Conservation (phyloP, 2,113 vertebrate species). For the Zosterops borbonicus region DNA sequence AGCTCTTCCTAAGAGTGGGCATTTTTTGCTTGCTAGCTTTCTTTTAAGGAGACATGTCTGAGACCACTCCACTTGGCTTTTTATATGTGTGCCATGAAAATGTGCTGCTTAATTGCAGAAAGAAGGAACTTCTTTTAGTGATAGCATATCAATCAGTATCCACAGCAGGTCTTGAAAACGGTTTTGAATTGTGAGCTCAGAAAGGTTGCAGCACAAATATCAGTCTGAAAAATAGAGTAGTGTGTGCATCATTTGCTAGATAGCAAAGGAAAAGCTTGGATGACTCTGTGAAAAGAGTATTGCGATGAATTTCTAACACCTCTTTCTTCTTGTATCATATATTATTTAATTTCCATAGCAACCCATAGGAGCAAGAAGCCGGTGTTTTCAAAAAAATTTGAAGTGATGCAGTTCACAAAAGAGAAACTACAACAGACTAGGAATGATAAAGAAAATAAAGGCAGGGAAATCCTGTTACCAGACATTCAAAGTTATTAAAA, state of each 20-base stretch:
- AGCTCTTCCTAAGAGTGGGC: neutral
- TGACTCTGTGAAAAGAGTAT: neutral
- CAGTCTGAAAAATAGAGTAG: neutral
- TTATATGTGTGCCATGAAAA: neutral
- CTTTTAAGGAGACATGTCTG: neutral
- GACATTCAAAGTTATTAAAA: neutral
- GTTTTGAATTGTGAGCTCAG: neutral
- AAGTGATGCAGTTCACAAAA: neutral
- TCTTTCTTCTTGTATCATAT: neutral
- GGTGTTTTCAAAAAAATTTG: neutral
- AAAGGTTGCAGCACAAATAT: neutral
- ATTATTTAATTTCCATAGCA: constrained; percentile 41
- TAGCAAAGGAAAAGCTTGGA: neutral
- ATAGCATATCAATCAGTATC: neutral
- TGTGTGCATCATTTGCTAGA: neutral
- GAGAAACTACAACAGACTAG: neutral
- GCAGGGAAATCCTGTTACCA: neutral
- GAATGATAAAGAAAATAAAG: neutral
- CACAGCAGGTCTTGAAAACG: neutral
- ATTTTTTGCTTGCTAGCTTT: neutral
- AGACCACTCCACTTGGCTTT: neutral
- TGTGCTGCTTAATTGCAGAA: neutral
- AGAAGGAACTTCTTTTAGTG: neutral
- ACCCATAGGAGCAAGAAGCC: neutral
- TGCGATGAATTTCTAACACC: neutral